Percentiles rank a stretch among this genome's conserved stretches.
phyloP scores from a whole-genome alignment of 2,888 invertebrate genomes.

The Drosophila infuscata region DNA sequence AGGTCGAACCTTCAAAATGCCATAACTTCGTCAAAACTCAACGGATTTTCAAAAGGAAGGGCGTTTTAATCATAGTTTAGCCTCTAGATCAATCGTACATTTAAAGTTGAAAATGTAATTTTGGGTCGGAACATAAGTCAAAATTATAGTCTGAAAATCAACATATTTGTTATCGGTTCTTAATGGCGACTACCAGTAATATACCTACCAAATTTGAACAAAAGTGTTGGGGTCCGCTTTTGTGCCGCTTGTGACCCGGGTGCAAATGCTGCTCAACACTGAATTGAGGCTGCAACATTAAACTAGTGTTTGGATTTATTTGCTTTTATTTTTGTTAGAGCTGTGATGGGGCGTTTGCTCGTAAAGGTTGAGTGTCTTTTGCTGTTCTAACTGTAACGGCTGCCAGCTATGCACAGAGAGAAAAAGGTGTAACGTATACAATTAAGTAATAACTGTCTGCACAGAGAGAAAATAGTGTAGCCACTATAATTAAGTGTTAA shows the following conservation, averaged over 20 bases:
- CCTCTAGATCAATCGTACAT: too few species aligned
- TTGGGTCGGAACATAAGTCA: too few species aligned
- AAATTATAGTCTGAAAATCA: too few species aligned
- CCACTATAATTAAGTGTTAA: not conserved
- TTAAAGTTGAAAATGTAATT: too few species aligned
- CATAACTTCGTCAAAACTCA: too few species aligned
- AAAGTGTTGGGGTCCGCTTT: too few species aligned
- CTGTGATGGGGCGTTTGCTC: not conserved
- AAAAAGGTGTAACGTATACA: not conserved
- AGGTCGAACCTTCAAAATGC: too few species aligned
- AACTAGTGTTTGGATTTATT: conserved; percentile 11
- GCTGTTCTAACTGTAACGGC: conserved; percentile 31
- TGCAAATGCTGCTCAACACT: conserved; percentile 65
- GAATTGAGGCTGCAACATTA: conserved; percentile 32
- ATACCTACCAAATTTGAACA: too few species aligned
- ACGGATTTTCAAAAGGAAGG: too few species aligned
- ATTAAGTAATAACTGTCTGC: not conserved
- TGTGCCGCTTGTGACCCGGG: conserved; percentile 57
- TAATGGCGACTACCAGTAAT: too few species aligned
- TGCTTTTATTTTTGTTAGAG: not conserved
- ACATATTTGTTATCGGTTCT: too few species aligned
- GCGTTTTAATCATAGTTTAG: too few species aligned
- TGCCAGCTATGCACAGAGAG: conserved; percentile 1
- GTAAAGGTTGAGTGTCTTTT: conserved; percentile 58
- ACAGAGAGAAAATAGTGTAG: not conserved